Base-by-base conservation (phyloP, 2,113 vertebrate species). In the Vimba vimba region DNA sequence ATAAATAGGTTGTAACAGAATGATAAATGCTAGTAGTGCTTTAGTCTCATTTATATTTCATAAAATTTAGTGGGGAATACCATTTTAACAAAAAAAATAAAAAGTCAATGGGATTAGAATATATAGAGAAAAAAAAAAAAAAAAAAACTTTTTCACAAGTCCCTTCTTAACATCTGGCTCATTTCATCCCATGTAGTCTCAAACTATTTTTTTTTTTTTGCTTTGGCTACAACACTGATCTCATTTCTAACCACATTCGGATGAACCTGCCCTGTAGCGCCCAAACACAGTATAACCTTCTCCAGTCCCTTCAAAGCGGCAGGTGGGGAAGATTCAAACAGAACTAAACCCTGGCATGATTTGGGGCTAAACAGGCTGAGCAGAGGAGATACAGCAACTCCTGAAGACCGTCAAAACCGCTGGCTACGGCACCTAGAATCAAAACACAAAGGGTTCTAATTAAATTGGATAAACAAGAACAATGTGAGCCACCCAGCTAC, bases 121-220 rank as follows among this genome's bases (percentile, higher is more conserved):
- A 80, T 81, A 85, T 71, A 57, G 1, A n/a, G n/a, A 2, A 39
- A 33, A 15, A 50, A 30, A 47, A n/a, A 78, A 33, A 30, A 2
- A 47, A 79, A 57, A 11, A 55, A 39, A 69, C 59, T 13, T 13
- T 47, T 30, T 30, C 15, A 57, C 19, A 19, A 74, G 23, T 68
- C 74, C 71, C 71, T 75, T 77, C n/a, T 27, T 75, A 68, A 82
- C 82, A 80, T 75, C 68, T 66, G 36, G 25, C 45, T 69, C 27
- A 87, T 74, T 74, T 47, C 8, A 81, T 79, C 59, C 85, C 12
- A 78, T 4, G 83, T 21, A 25, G 15, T 10, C 77, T 71, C 75
- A 52, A 25, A 30, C 57, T 10, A 2, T 55, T 50, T 52, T 66
- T 39, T 4, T 55, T 62, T 75, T 78, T 75, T 60, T 85, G 57